phyloP scores from a whole-genome alignment of 2,888 invertebrate genomes.

The Lapara coniferarum region DNA sequence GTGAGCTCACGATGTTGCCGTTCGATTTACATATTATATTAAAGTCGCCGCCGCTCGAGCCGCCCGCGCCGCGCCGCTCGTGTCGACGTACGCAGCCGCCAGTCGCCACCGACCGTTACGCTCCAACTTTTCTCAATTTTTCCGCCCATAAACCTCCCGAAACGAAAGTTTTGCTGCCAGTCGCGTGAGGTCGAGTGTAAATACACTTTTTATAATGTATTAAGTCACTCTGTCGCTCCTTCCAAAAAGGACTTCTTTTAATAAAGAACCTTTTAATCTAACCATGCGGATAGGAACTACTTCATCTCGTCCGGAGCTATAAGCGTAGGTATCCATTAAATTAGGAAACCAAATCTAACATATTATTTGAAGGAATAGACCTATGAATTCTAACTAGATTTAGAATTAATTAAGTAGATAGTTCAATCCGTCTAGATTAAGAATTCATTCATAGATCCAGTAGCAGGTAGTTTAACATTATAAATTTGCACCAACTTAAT shows the following conservation, averaged over 20 bases:
- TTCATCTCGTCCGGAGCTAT: not conserved
- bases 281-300: not conserved
- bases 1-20: conserved; percentile 74
- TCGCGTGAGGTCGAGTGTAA: conserved; percentile 81
- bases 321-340: not conserved
- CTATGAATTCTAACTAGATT: not conserved
- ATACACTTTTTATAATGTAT: conserved; percentile 82
- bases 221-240: conserved; percentile 74
- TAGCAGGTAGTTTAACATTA: not conserved
- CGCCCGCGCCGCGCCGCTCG: conserved; percentile 71
- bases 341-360: not conserved
- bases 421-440: not conserved
- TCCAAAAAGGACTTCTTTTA: conserved; percentile 66
- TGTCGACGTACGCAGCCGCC: conserved; percentile 69
- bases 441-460: not conserved
- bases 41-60: conserved; percentile 67
- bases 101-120: conserved; percentile 81
- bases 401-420: not conserved
- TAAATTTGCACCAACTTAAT: not conserved
- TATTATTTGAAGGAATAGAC: not conserved
- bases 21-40: conserved; percentile 84
- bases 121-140: conserved; percentile 83
- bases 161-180: conserved; percentile 77
- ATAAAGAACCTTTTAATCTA: conserved; percentile 52
- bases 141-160: conserved; percentile 81